phyloP scores from a whole-genome alignment of 2,888 invertebrate species.

The Disparrhopalites patrizii region DNA sequence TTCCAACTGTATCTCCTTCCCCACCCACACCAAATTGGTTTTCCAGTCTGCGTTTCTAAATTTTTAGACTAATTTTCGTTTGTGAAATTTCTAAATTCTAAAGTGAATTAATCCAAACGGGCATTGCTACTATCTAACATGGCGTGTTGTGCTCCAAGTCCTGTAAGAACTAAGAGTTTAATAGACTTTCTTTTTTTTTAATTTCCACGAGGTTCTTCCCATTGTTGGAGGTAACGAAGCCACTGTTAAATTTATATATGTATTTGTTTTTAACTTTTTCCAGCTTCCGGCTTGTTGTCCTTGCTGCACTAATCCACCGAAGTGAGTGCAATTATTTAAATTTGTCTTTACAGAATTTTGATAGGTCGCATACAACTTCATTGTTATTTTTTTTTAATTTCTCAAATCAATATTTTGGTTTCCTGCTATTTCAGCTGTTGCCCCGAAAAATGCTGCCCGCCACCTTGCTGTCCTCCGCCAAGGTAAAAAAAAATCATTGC shows the following conservation, averaged over 20 bases:
- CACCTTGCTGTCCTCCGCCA: constrained; percentile 38
- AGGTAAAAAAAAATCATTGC: constrained; percentile 9
- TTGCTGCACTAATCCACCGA: not conserved
- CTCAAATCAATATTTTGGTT: no score
- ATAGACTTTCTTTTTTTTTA: no score
- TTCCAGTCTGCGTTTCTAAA: no score
- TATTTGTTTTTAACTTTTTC: not conserved
- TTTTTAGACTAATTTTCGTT: no score
- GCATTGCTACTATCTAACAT: no score
- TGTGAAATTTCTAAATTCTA: not conserved
- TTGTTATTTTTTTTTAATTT: no score
- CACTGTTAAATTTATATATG: no score
- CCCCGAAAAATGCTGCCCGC: constrained; percentile 33
- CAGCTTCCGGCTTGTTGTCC: not conserved
- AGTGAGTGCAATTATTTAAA: not conserved
- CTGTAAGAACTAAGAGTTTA: no score
- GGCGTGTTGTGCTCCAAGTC: not conserved
- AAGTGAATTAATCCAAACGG: not conserved
- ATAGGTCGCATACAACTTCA: constrained; percentile 2
- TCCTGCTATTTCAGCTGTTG: constrained; percentile 14
- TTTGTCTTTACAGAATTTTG: not conserved
- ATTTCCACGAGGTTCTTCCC: no score
- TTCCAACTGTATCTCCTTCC: no score
- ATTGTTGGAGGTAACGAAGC: no score
- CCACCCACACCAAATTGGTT: no score